Conservation (phyloP, 2,888 invertebrate species). For the Dynastes hyllus region DNA sequence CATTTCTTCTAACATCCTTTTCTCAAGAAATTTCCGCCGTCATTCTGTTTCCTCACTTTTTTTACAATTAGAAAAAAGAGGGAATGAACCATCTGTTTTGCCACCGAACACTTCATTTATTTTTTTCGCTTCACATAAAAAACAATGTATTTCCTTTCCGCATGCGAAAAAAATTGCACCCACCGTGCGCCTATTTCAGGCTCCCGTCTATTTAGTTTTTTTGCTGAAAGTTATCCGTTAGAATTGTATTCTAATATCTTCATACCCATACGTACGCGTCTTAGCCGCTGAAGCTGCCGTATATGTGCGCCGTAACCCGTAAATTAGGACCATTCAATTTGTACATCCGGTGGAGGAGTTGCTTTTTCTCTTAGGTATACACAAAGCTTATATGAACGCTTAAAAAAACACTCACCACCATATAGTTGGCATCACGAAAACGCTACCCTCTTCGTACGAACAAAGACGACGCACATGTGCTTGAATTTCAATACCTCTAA, state of each 20-base stretch:
- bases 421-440: constrained; percentile 10
- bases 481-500: constrained; percentile 45
- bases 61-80: constrained; percentile 2
- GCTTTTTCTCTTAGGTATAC: constrained; percentile 31
- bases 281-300: neutral
- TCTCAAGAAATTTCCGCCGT: constrained; percentile 5
- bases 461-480: constrained; percentile 44
- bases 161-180: neutral
- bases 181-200: constrained; percentile 8
- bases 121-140: constrained; percentile 6
- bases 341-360: constrained; percentile 49
- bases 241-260: constrained; percentile 19
- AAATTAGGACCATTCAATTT: constrained; percentile 51
- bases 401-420: constrained; percentile 40
- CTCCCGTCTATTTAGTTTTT: neutral
- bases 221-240: constrained; percentile 4
- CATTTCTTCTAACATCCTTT: constrained; percentile 4
- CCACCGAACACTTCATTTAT: neutral
- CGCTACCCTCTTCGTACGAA: constrained; percentile 41
- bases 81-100: constrained; percentile 24
- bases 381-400: constrained; percentile 22
- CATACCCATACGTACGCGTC: neutral
- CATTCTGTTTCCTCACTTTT: constrained; percentile 19
- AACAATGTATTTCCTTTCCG: constrained; percentile 20
- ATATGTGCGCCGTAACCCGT: constrained; percentile 19